Conservation (phyloP, 2,888 invertebrate species). For the Drepana falcataria region DNA sequence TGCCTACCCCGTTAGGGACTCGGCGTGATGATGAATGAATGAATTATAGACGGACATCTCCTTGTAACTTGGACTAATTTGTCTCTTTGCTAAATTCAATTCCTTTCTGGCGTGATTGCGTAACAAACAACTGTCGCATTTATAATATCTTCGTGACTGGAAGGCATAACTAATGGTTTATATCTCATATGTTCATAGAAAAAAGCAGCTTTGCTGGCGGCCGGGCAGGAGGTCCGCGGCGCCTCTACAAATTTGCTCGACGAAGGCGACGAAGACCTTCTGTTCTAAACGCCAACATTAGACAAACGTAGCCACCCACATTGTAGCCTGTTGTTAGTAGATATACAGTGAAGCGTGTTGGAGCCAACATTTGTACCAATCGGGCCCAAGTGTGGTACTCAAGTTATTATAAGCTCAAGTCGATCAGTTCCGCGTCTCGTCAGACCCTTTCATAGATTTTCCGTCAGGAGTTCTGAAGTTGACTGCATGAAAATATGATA, state of each 20-base stretch:
- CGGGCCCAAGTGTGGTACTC: background rate
- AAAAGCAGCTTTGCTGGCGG: conserved; percentile 40
- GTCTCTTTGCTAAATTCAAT: no score
- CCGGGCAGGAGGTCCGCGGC: conserved; percentile 49
- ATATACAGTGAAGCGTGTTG: conserved; percentile 37
- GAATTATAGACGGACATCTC: no score
- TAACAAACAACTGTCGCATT: no score
- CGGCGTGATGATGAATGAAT: no score
- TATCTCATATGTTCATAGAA: conserved; percentile 35
- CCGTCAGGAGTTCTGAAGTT: conserved; percentile 19
- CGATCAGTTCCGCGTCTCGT: conserved; percentile 1
- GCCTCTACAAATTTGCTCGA: conserved; percentile 86
- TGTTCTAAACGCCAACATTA: conserved; percentile 82
- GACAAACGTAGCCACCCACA: conserved; percentile 17
- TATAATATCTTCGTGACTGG: no score
- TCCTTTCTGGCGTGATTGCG: no score
- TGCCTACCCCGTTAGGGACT: no score
- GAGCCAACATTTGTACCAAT: conserved; percentile 7
- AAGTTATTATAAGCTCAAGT: conserved; percentile 1
- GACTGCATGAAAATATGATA: conserved; percentile 56
- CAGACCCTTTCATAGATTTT: no score
- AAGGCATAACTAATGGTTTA: conserved; percentile 6
- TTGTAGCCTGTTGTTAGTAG: conserved; percentile 43
- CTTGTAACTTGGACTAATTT: no score
- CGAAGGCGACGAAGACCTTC: conserved; percentile 93